Evolutionary conservation across 2,113 vertebrate species (phyloP), one percentile per base, ranked within the genome.

Genomic region (Steatornis caripensis): DNA sequence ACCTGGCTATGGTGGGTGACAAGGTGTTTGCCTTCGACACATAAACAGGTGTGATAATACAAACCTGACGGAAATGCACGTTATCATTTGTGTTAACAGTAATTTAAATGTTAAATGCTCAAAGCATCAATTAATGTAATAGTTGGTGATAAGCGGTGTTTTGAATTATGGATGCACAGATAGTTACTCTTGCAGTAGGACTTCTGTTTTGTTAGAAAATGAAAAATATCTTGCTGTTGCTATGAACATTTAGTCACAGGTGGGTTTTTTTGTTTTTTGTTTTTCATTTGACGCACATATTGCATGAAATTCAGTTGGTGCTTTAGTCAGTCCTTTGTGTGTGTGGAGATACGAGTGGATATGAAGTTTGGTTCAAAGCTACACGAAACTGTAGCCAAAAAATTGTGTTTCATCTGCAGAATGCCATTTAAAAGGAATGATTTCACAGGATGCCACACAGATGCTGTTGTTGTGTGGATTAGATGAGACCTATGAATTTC

Each of bases 401-500:
- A 95, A 91, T 32, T 80, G 23, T 84, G 51, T 95, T 95, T 95
- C 81, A 93, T 95, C 87, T 87, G 37, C 78, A 86, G 87, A 93
- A 81, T 91, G 84, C 71, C 86, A 92, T 96, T 95, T 95, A 91
- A 78, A 91, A 85, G 43, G 80, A 88, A 66, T 90, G 85, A 93
- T 93, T 94, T 96, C 92, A 92, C 71, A 95, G 91, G 64, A 87
- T 96, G 82, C 83, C 84, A 84, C 74, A 55, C 92, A 97, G 93
- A 95, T 97, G 95, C 86, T 91, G 84, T 80, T 94, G 55, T 77
- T 94, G 34, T 58, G 37, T 87, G 30, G 77, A 65, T 96, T 92
- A 94, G 90, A 97, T 71, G 93, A 86, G 39, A 92, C 85, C 83
- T 91, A 71, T 93, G 84, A 94, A 91, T 95, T 86, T 62, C 69